Percentiles rank a stretch among this genome's conserved stretches.
These are phyloP conservation scores for Cheumatopsyche charites DNA, from an alignment of 1,140 invertebrate genomes.

Conservation along the genomic window DNA sequence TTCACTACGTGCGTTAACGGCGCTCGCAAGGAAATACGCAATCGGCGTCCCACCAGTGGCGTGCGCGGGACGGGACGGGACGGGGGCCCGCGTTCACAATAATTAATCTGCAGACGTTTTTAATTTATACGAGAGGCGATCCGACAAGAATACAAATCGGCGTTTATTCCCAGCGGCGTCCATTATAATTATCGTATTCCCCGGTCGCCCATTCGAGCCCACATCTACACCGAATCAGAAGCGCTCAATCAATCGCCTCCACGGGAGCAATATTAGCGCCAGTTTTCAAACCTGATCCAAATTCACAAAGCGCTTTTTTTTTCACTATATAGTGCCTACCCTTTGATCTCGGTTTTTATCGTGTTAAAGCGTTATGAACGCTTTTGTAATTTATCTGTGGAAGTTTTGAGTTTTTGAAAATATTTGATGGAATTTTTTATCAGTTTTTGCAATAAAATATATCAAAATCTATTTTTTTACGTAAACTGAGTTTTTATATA, in stretches of 20 bases:
- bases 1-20: conserved; percentile 19
- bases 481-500: too few relatives aligned
- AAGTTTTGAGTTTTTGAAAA: too few relatives aligned
- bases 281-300: conserved; percentile 4
- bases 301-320: background rate
- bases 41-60: too few relatives aligned
- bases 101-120: conserved; percentile 42
- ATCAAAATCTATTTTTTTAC: too few relatives aligned
- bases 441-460: too few relatives aligned
- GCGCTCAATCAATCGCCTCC: conserved; percentile 16
- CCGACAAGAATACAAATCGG: conserved; percentile 41
- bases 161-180: conserved; percentile 31
- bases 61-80: background rate
- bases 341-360: too few relatives aligned
- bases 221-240: conserved; percentile 19
- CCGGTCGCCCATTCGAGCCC: conserved; percentile 5
- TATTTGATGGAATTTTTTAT: too few relatives aligned
- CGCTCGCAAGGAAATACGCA: conserved; percentile 9
- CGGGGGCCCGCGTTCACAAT: background rate
- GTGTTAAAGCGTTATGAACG: too few relatives aligned
- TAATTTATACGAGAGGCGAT: conserved; percentile 38
- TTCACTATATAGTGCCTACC: background rate
- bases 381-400: too few relatives aligned
- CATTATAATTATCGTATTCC: conserved; percentile 41
- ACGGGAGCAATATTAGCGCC: conserved; percentile 13